phyloP scores from a whole-genome alignment of 2,888 invertebrate genomes.

The Parnassius orleans region DNA sequence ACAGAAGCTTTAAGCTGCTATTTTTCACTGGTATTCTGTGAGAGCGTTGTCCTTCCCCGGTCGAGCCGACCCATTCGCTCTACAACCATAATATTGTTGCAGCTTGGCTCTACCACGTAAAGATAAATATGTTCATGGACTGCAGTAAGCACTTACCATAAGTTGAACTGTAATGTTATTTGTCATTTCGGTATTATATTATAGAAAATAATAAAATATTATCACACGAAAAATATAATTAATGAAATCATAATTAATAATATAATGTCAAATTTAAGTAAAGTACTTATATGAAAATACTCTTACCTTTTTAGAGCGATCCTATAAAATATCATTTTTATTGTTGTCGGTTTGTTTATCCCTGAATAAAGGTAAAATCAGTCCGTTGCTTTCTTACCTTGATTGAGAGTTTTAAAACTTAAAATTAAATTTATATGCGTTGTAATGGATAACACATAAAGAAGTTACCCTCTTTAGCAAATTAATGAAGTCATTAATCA shows the following conservation, averaged over 20 bases:
- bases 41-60: too few relatives aligned
- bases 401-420: neutral
- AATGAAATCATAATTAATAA: neutral
- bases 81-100: too few relatives aligned
- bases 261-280: neutral
- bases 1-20: too few relatives aligned
- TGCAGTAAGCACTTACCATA: too few relatives aligned
- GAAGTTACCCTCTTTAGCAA: neutral
- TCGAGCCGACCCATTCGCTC: too few relatives aligned
- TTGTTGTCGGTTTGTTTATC: neutral
- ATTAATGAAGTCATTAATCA: neutral
- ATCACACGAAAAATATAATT: neutral
- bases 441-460: neutral
- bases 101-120: neutral
- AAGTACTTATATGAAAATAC: neutral
- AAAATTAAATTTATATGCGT: neutral
- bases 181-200: neutral
- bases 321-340: conserved; percentile 18
- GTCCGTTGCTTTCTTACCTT: neutral
- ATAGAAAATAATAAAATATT: neutral
- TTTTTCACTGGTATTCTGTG: too few relatives aligned
- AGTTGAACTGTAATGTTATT: too few relatives aligned
- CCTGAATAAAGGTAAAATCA: neutral
- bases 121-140: neutral
- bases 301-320: conserved; percentile 13